Evolutionary conservation across 2,113 vertebrate genomes (phyloP).

Genomic region (Lasiurus cinereus): DNA sequence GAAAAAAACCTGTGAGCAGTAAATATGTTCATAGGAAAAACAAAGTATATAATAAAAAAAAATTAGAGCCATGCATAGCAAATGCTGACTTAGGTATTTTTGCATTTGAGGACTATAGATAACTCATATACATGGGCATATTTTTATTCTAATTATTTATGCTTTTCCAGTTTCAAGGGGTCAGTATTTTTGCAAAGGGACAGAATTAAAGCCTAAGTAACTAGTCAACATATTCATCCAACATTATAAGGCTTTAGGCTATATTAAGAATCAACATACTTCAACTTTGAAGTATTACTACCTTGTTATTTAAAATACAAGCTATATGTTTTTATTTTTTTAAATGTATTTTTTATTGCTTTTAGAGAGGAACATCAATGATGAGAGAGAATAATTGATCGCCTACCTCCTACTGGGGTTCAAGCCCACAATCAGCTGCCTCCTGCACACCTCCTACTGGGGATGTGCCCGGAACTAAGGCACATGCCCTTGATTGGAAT

Average conservation of each 20-base stretch:
- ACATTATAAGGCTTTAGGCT: not conserved
- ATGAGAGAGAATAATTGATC: too few relatives aligned
- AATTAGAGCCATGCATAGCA: not conserved
- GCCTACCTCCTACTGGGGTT: too few relatives aligned
- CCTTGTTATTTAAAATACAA: conserved; percentile 39
- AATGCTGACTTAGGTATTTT: not conserved
- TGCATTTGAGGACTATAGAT: not conserved
- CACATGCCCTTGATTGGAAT: too few relatives aligned
- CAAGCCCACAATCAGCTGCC: too few relatives aligned
- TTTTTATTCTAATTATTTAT: conserved; percentile 46
- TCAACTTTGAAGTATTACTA: not conserved
- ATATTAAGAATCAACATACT: conserved; percentile 27
- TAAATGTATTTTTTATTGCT: not conserved
- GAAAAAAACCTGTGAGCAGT: conserved; percentile 7
- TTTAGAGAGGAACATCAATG: too few relatives aligned
- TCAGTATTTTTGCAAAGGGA: not conserved
- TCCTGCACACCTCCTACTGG: too few relatives aligned
- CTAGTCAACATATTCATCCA: not conserved
- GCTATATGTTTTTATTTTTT: not conserved
- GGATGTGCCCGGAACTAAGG: too few relatives aligned
- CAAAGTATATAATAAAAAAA: conserved; percentile 1
- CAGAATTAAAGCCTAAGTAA: conserved; percentile 25
- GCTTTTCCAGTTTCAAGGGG: not conserved
- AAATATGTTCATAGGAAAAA: not conserved
- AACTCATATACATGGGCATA: conserved; percentile 21